Percentiles rank a stretch among this genome's conserved stretches.
phyloP scores from a whole-genome alignment of 2,888 invertebrate genomes.

The Bibio marci region DNA sequence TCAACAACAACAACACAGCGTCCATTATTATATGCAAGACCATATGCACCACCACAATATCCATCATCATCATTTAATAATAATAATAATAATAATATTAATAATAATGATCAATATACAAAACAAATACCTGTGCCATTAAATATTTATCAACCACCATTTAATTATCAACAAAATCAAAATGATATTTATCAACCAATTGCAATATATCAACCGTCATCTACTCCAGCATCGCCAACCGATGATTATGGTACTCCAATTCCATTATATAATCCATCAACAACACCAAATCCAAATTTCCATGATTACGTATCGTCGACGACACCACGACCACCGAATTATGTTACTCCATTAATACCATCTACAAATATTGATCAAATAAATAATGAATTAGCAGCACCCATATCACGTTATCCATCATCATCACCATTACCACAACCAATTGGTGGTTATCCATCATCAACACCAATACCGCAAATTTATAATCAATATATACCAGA shows the following conservation, averaged over 20 bases:
- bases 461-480: slow-evolving; percentile 8
- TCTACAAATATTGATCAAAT: slow-evolving; percentile 4
- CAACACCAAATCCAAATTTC: slow-evolving; percentile 1
- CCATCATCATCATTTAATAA: not conserved
- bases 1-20: slow-evolving; percentile 11
- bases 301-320: not conserved
- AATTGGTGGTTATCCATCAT: slow-evolving; percentile 9
- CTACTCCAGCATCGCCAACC: slow-evolving; percentile 19
- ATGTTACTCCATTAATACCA: too few relatives aligned
- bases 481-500: slow-evolving; percentile 5
- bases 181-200: slow-evolving; percentile 15
- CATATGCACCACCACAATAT: slow-evolving; percentile 8
- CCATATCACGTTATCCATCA: slow-evolving; percentile 4
- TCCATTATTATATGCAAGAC: slow-evolving; percentile 7
- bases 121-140: slow-evolving; percentile 6
- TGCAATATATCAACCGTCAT: slow-evolving; percentile 15
- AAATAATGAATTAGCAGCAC: slow-evolving; percentile 5
- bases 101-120: not conserved
- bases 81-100: not conserved
- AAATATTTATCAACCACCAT: slow-evolving; percentile 19
- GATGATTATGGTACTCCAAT: slow-evolving; percentile 9
- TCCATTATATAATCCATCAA: slow-evolving; percentile 5
- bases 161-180: slow-evolving; percentile 8
- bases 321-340: not conserved
- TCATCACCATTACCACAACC: slow-evolving; percentile 5